Conservation (phyloP, 2,888 invertebrate genomes). For the Sinhomidia bicolor region DNA sequence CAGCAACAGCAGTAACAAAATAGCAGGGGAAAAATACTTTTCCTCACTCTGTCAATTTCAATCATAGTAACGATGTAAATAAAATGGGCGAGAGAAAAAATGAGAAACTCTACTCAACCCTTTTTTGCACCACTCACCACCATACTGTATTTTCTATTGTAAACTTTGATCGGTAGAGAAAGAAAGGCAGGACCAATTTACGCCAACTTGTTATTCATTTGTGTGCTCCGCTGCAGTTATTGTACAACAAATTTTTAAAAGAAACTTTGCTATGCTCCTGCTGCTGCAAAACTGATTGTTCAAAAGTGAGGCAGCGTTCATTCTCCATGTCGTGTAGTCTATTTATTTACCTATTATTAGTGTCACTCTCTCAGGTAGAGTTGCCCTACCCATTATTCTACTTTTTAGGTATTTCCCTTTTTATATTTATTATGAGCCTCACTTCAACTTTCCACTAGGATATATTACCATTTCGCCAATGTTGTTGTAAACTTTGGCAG, state of each 20-base stretch:
- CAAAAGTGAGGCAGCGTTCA: no score
- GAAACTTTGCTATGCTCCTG: background rate
- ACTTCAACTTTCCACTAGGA: conserved; percentile 7
- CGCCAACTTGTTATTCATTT: background rate
- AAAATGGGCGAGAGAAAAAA: no score
- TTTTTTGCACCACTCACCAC: no score
- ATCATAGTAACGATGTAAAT: no score
- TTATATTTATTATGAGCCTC: conserved; percentile 5
- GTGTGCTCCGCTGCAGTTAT: no score
- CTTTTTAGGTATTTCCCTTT: no score
- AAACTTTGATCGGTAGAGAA: conserved; percentile 3
- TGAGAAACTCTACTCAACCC: no score
- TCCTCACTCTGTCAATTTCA: no score
- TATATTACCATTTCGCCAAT: conserved; percentile 20
- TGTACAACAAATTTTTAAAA: background rate
- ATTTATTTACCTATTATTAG: conserved; percentile 14
- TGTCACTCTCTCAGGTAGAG: conserved; percentile 22
- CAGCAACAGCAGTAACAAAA: no score
- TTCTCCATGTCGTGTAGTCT: background rate
- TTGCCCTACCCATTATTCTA: background rate
- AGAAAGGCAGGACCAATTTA: conserved; percentile 1
- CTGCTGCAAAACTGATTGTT: no score
- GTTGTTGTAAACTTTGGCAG: conserved; percentile 35
- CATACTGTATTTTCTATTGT: no score
- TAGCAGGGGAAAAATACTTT: no score